Evolutionary conservation across 2,113 vertebrate species (phyloP).

Genomic region (Tragelaphus strepsiceros): DNA sequence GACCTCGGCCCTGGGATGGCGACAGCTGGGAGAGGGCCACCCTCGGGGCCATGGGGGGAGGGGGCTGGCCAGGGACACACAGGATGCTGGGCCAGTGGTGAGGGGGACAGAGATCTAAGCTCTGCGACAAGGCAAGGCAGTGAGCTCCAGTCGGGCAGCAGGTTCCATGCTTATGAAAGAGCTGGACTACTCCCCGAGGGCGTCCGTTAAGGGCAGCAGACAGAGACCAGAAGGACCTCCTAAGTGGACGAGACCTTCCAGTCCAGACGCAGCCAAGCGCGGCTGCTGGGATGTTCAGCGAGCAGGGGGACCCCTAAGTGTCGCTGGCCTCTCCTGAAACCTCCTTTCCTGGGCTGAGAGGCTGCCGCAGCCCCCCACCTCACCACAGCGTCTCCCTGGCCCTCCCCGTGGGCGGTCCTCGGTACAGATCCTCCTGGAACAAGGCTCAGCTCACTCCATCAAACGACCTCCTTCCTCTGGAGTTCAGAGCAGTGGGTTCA

Average conservation of each 20-base stretch:
- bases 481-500: neutral
- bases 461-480: neutral
- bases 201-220: neutral
- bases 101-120: neutral
- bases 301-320: neutral
- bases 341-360: neutral
- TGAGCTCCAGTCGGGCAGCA: neutral
- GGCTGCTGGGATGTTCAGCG: neutral
- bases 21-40: neutral
- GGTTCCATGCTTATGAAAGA: neutral
- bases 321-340: neutral
- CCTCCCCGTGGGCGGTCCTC: neutral
- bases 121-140: neutral
- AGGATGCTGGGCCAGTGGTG: neutral
- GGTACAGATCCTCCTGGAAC: neutral
- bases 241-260: neutral
- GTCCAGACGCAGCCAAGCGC: neutral
- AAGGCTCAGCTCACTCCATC: neutral
- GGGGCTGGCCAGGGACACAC: neutral
- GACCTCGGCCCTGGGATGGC: neutral
- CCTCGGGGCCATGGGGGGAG: neutral
- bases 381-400: neutral
- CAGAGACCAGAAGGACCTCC: neutral
- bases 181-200: neutral
- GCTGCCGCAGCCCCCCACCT: neutral